phyloP scores from a whole-genome alignment of 2,113 vertebrate genomes.

The Macquaria ambigua region DNA sequence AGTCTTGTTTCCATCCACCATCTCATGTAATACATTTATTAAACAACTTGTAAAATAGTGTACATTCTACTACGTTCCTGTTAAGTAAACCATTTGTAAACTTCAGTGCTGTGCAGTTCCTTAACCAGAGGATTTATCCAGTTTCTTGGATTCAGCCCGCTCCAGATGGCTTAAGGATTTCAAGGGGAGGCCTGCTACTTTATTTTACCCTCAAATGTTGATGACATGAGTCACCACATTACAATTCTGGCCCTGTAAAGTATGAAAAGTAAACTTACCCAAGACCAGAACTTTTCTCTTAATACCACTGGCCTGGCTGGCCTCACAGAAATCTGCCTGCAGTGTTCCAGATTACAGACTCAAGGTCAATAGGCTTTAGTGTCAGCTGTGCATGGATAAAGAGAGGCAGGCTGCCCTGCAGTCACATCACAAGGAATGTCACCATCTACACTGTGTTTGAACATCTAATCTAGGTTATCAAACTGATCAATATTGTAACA shows the following conservation, averaged over 20 bases:
- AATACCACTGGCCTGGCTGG: neutral
- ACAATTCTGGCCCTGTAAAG: neutral
- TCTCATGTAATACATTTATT: neutral
- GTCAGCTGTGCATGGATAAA: slow-evolving; percentile 16
- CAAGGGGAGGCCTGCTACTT: neutral
- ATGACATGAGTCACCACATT: neutral
- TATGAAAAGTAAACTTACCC: neutral
- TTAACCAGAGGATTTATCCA: neutral
- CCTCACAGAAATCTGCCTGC: neutral
- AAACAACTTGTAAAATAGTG: neutral
- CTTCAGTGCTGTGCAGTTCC: neutral
- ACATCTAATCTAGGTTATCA: neutral
- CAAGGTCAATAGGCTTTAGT: slow-evolving; percentile 10
- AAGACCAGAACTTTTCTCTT: neutral
- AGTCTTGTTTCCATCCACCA: neutral
- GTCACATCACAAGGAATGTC: neutral
- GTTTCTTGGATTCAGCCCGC: neutral
- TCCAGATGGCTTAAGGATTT: slow-evolving; percentile 2
- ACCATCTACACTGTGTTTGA: neutral
- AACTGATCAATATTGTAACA: neutral
- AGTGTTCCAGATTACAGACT: neutral
- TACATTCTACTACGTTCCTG: neutral
- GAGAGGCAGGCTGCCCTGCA: slow-evolving; percentile 5
- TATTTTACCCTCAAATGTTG: neutral
- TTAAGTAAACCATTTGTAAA: neutral